Conservation (phyloP, 2,888 invertebrate species). For the Tupiocoris notatus region DNA sequence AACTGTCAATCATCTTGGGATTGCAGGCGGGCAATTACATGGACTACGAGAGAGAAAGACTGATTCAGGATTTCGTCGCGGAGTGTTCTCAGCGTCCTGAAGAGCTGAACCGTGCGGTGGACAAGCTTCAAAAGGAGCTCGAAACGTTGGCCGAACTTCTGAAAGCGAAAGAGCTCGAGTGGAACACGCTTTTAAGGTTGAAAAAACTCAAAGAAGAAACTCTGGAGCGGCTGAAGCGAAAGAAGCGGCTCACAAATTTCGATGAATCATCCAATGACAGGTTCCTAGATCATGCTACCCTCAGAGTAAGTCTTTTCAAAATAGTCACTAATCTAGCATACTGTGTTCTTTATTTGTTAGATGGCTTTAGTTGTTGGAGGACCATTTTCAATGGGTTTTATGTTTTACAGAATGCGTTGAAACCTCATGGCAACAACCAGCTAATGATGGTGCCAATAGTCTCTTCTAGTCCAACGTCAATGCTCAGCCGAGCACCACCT, state of each 20-base stretch:
- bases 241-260: conserved; percentile 59
- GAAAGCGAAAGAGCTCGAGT: conserved; percentile 78
- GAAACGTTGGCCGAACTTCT: conserved; percentile 71
- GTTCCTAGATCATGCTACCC: conserved; percentile 16
- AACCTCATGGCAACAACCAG: conserved; percentile 18
- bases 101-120: conserved; percentile 63
- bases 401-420: conserved; percentile 11
- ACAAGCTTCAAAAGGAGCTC: conserved; percentile 60
- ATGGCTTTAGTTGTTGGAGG: no score
- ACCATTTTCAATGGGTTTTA: no score
- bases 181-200: conserved; percentile 73
- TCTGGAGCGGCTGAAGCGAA: conserved; percentile 67
- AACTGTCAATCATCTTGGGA: no score
- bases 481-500: conserved; percentile 21
- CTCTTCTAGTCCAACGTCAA: conserved; percentile 51
- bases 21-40: conserved; percentile 26
- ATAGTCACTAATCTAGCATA: no score
- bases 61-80: conserved; percentile 61
- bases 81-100: conserved; percentile 63
- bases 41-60: conserved; percentile 47
- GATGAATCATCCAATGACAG: conserved; percentile 29
- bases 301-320: conserved; percentile 10
- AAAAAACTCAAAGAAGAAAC: conserved; percentile 84
- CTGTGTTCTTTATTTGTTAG: no score
- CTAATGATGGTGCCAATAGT: conserved; percentile 52